Base-by-base conservation (phyloP, 2,113 vertebrate genomes). In the Oreochromis tanganicae region DNA sequence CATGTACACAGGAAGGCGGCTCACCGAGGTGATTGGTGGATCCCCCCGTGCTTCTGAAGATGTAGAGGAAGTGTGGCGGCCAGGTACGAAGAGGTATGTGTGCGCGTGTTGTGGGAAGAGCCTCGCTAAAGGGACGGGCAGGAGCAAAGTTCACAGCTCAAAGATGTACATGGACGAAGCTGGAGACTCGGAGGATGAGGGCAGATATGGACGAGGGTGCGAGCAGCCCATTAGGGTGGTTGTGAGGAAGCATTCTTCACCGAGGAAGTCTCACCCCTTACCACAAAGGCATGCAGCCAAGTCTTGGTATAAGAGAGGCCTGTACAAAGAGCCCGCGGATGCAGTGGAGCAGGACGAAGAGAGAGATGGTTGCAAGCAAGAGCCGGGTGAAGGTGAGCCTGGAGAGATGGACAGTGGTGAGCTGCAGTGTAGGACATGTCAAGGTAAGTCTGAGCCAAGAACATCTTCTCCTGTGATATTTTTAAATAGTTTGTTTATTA, bases 71-170 rank as follows among this genome's bases (percentile, higher is more conserved):
- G 79, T 50, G 16, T 94, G 95, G 93, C 84, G 79, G 11, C 56
- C 86, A 0, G 89, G 93, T 16, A 85, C 87, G 0, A 95, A 93
- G 86, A 92, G 80, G 85, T 87, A 86, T 3, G 48, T 87, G 38
- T 97, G 96, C 11, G 85, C 94, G 34, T 96, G 94, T 43, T 97
- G 96, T 29, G 96, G 96, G 16, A 95, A 94, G 19, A 92, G 61
- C 27, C 32, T 96, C 1, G 82, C 89, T 0, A 96, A 94, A 68
- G 91, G 87, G 3, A 14, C 17, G 0, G 54, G 41, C 1, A 85
- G 93, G 83, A 86, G 55, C 85, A 95, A 92, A 89, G 56, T 16
- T 8, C 87, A 85, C 71, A 66, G 80, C 61, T 29, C 87, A 32
- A 93, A 89, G 71, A 11, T 36, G 9, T 92, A 92, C 78, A 68